A percentile compares a stretch with the other conserved stretches of the same genome.
Conservation (phyloP, 2,888 invertebrate species). For the Platycnemis pennipes region DNA sequence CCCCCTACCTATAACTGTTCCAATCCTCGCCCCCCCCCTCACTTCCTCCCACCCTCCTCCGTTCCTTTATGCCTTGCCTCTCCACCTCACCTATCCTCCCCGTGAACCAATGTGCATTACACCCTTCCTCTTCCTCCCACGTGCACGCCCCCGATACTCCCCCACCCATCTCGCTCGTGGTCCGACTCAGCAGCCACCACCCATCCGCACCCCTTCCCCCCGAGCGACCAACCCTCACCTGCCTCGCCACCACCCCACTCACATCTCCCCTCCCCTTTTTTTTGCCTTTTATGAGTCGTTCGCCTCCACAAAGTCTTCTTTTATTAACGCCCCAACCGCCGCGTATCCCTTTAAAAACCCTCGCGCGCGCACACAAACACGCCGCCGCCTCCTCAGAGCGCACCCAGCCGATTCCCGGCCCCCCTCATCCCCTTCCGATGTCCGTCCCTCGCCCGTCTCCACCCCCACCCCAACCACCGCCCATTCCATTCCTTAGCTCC, state of each 20-base stretch:
- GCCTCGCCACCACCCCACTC: no score
- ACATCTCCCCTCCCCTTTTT: no score
- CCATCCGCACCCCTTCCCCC: no score
- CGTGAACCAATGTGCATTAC: background rate
- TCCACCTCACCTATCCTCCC: background rate
- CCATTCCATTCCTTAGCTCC: background rate
- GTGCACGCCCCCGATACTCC: no score
- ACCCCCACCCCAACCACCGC: background rate
- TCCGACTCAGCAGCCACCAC: no score
- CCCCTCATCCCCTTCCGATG: background rate
- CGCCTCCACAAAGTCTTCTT: constrained; percentile 59
- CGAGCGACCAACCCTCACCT: no score
- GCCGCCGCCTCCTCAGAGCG: background rate
- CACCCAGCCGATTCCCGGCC: background rate
- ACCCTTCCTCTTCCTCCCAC: background rate
- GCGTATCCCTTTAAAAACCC: constrained; percentile 64
- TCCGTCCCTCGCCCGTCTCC: background rate
- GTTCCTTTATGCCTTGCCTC: no score
- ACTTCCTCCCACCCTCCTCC: background rate
- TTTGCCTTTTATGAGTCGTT: no score
- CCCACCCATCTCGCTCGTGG: background rate
- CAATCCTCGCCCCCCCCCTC: background rate
- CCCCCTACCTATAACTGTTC: background rate
- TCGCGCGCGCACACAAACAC: constrained; percentile 48
- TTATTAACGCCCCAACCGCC: constrained; percentile 65